Base-by-base conservation (phyloP, 2,113 vertebrate genomes). In the Xiphias gladius region DNA sequence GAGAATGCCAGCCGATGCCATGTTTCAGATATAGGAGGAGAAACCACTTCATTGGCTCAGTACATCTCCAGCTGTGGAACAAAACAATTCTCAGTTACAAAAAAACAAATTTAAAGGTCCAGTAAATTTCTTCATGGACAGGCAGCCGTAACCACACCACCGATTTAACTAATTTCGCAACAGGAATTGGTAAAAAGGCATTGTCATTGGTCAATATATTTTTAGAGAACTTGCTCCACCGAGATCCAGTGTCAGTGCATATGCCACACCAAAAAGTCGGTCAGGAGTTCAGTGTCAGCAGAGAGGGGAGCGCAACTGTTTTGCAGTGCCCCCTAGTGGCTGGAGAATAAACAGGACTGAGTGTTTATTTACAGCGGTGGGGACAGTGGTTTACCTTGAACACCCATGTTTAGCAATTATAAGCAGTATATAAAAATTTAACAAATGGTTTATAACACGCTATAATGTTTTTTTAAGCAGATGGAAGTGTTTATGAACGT, bases 271-370 rank as follows among this genome's bases (percentile, higher is more conserved):
- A 16, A 32, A n/a, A 61, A 9, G 30, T 39, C 4, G 7, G 30
- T 35, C 58, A 48, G 37, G 8, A 28, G 4, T 52, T 19, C 6
- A 28, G 4, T 39, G 22, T 48, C 20, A 20, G 43, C 24, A 70
- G 22, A 71, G 4, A 0, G 13, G 7, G n/a, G 28, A 12, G 12
- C 7, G 0, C 2, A 35, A 17, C 37, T 19, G 48, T 43, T 80
- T 66, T 62, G 11, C 39, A 68, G 39, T n/a, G 55, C 32, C 43
- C 63, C 59, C 79, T 75, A 75, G 71, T 22, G 72, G 30, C 64
- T 22, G 24, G 1, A 73, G 17, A 24, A 43, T 28, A 74, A 67
- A 37, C 57, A 69, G n/a, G 14, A 11, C n/a, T 26, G 2, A 72
- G 24, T 22, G 7, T 52, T 16, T 17, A 46, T 46, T 46, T 13